Evolutionary conservation across 2,113 vertebrate genomes (phyloP).

Genomic region (Stictonetta naevosa): DNA sequence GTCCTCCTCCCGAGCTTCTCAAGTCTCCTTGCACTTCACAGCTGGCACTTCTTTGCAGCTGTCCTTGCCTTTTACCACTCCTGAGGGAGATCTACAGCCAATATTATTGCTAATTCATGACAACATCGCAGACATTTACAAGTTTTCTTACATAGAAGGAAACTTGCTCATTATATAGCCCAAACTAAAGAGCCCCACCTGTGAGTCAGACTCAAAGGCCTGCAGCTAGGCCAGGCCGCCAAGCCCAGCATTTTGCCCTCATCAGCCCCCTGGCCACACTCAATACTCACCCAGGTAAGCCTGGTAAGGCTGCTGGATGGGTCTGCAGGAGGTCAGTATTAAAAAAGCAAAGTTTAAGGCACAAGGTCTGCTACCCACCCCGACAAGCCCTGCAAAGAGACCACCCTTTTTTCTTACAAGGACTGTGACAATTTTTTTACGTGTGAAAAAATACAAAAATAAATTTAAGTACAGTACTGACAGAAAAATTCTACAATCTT

Average conservation of each 20-base stretch:
- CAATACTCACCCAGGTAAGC: too few relatives aligned
- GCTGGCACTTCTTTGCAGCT: background rate
- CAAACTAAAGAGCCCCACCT: background rate
- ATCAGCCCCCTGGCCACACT: too few relatives aligned
- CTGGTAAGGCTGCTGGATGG: too few relatives aligned
- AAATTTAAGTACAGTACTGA: background rate
- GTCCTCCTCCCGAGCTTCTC: background rate
- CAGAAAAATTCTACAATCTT: background rate
- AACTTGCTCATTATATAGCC: background rate
- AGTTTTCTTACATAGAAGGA: background rate
- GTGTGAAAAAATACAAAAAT: background rate
- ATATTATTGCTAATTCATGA: background rate
- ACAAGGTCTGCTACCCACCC: background rate
- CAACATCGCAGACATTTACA: background rate
- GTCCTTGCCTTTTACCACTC: background rate
- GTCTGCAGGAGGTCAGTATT: background rate
- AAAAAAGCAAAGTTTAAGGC: background rate
- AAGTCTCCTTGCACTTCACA: background rate
- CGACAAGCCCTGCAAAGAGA: background rate
- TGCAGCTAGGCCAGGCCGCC: background rate
- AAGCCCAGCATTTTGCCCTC: background rate
- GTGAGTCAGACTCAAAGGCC: fast-evolving
- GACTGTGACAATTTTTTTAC: background rate
- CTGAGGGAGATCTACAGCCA: background rate
- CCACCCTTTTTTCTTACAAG: background rate